Base-by-base conservation (phyloP, 92 coral and sea anemone species). In the Siderastrea siderea region DNA sequence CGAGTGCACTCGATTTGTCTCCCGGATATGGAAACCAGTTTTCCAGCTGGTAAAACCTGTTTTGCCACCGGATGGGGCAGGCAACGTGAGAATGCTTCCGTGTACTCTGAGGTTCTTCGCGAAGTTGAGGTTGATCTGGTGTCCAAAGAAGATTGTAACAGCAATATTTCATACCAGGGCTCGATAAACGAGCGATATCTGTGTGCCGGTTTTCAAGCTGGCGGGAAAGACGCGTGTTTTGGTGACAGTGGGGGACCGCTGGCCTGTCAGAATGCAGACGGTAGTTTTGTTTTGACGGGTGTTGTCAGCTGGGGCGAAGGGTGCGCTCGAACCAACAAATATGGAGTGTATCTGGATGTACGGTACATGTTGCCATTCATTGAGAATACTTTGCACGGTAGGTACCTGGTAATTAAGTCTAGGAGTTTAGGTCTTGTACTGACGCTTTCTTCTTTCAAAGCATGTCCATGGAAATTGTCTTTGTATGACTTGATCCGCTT, bases 321-420 rank as follows among this genome's bases (percentile, higher is more conserved):
- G 1, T 97, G 99, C 86, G 99, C 98, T 7, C 82, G 92, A 80
- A 94, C 98, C 1, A 60, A 95, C 76, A 94, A 95, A 71, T 95
- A 95, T 90, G 99, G 99, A n/a, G 99, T 95, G 58, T 97, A 97
- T 70, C 84, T 96, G 55, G 95, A 97, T 75, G 99, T 97, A 38
- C 89, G 91, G 47, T 86, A 82, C 68, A 78, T 93, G 81, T 51
- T 97, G 69, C 96, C 98, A 1, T 97, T 97, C 80, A 89, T 97
- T 60, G 91, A 97, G 62, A 90, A 84, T 58, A 90, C 94, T 5
- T 38, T 92, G 7, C 59, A 92, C 75, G 95, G 97, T 95, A 77
- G 54, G 89, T 44, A 95, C 7, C 90, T 94, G 8, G 88, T 90
- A 71, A 87, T 95, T 11, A 16, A 16, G 7, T 10, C 51, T 50